Evolutionary conservation across 2,113 vertebrate species (phyloP), one percentile per base, ranked within the genome.

Genomic region (Dasypus novemcinctus): DNA sequence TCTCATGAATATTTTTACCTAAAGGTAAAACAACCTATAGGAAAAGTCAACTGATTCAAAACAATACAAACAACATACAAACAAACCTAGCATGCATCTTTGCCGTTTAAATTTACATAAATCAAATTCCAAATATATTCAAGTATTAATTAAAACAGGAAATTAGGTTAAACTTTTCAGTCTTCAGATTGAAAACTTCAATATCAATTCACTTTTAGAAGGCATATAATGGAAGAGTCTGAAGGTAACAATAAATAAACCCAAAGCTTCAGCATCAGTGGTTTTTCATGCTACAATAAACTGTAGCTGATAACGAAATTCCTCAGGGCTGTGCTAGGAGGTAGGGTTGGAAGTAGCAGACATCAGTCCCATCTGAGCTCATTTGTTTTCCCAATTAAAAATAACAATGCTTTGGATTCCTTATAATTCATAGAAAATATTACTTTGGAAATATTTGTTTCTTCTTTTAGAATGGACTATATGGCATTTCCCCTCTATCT

Each of bases 201-300:
- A 21, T 41, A 74, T 43, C 41, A 82, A 68, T 74, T 89, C 78
- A 81, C 25, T 94, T 93, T 80, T 85, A 79, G 57, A 95, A 57
- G 36, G 43, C 23, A 84, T 36, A 72, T 81, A 75, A 72, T 27
- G 2, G 15, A 68, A 75, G 61, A 75, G 54, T 78, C 18, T 0
- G 3, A 86, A 41, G 38, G n/a, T n/a, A 25, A 61, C 25, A 78
- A 41, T 82, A 64, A 68, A 82, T 46, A 90, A 79, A 92, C 36
- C 29, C 46, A 93, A 78, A 57, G 74, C 21, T 57, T 90, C 27
- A 41, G 46, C 18, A 38, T 76, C n/a, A 1, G 10, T 25, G 64
- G 52, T 52, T 84, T 78, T 63, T 46, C 57, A 64, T 1, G 5
- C 38, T 33, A 52, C 12, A 43, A 20, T 61, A 41, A 80, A 33